Base-by-base conservation (phyloP, 2,113 vertebrate genomes). In the Misgurnus mizolepis region DNA sequence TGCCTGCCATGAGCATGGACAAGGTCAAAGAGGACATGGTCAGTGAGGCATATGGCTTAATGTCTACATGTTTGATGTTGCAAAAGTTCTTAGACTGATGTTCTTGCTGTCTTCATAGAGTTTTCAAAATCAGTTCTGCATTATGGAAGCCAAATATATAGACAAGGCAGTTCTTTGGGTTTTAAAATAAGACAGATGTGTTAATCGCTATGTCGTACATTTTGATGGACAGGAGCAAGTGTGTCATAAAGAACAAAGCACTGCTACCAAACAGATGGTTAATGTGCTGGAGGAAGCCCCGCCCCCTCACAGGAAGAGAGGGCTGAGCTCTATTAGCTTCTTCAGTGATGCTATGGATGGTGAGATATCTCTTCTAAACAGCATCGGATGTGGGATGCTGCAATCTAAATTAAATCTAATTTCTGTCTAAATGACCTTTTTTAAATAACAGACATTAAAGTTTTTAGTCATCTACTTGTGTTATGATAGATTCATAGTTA, bases 261-360 rank as follows among this genome's bases (percentile, higher is more conserved):
- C 89, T 67, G 62, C 88, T 83, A 22, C 86, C 93, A 17, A 94
- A 90, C 27, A 91, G 88, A 49, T 90, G 90, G 0, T 94, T 15
- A 65, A 81, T 4, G 27, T 56, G 49, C 76, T 81, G 67, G 89
- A 91, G 0, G 95, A 98, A 0, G 90, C 78, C 41, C 80, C 89
- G 71, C 91, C 92, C 0, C 90, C 91, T 5, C 90, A 86, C 58
- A 94, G 96, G 78, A 96, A 95, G 85, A 89, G 96, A 86, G 95
- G 94, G 6, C 92, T 97, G 86, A 99, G 97, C 0, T 95, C 96
- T 0, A 94, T 96, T 92, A 99, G 96, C 47, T 94, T 98, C 85
- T 93, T 98, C 82, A 98, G 97, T 76, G 98, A 97, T 2, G 97
- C 93, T 60, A 94, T 99, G 88, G 98, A 98, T 41, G 98, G 97